A percentile compares a stretch with the other conserved stretches of the same genome.
These are phyloP conservation scores for Rhinophrynus dorsalis DNA, from an alignment of 2,797 vertebrate species.

Conservation along the genomic window DNA sequence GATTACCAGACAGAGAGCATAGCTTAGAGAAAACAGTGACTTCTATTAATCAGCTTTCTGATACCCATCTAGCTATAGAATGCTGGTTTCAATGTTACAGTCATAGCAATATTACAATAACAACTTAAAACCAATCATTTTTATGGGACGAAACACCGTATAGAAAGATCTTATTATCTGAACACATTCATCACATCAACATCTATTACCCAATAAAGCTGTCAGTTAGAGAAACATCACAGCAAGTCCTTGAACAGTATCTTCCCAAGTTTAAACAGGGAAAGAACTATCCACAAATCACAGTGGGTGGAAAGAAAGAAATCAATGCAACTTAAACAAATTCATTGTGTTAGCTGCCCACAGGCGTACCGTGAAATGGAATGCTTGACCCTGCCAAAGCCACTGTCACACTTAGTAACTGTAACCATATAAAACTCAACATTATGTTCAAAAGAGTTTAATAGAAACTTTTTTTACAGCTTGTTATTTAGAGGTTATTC, in stretches of 20 bases:
- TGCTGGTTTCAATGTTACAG: slow-evolving; percentile 51
- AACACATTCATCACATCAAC: slow-evolving; percentile 62
- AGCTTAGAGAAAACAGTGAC: not conserved
- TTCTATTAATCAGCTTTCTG: slow-evolving; percentile 47
- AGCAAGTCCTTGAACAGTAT: slow-evolving; percentile 65
- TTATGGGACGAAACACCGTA: slow-evolving; percentile 64
- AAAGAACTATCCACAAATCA: slow-evolving; percentile 61
- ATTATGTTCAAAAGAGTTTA: not conserved
- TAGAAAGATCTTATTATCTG: slow-evolving; percentile 68
- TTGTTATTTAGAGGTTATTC: slow-evolving; percentile 1
- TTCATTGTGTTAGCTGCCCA: slow-evolving; percentile 54
- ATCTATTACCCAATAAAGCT: slow-evolving; percentile 75
- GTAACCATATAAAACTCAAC: slow-evolving; percentile 50
- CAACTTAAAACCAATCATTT: slow-evolving; percentile 69
- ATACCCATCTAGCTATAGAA: slow-evolving; percentile 53
- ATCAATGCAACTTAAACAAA: slow-evolving; percentile 59
- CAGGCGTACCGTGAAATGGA: slow-evolving; percentile 23
- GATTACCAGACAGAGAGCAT: slow-evolving; percentile 7
- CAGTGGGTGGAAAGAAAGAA: slow-evolving; percentile 58
- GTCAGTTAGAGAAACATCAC: slow-evolving; percentile 70
- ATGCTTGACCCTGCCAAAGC: slow-evolving; percentile 40
- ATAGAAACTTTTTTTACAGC: slow-evolving; percentile 28
- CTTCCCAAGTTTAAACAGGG: slow-evolving; percentile 62
- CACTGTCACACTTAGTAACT: slow-evolving; percentile 48
- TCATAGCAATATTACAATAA: slow-evolving; percentile 63